phyloP scores from a whole-genome alignment of 1,140 invertebrate species.

The Popillia japonica region DNA sequence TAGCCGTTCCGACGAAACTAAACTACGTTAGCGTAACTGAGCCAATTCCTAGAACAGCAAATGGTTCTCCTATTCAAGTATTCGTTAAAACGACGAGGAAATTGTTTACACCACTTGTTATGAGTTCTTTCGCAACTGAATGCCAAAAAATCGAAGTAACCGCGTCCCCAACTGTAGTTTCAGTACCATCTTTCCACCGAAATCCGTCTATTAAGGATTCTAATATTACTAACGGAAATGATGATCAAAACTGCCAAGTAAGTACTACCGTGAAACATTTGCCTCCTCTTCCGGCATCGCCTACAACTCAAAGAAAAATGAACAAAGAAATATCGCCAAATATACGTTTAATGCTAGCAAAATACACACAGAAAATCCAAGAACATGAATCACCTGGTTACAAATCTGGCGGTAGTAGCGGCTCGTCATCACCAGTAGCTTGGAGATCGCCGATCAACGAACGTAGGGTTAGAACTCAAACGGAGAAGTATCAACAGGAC shows the following conservation, averaged over 20 bases:
- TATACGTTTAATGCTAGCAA: constrained; percentile 72
- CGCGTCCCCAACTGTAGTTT: background rate
- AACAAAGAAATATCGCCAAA: constrained; percentile 70
- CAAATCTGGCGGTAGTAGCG: constrained; percentile 64
- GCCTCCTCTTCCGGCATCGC: constrained; percentile 66
- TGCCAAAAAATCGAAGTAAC: constrained; percentile 18
- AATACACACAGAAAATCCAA: constrained; percentile 65
- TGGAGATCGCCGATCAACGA: constrained; percentile 69
- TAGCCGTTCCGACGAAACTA: background rate
- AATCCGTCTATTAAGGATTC: constrained; percentile 30
- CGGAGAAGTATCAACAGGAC: constrained; percentile 66
- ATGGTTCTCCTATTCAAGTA: constrained; percentile 61
- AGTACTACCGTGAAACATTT: background rate
- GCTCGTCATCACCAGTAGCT: constrained; percentile 66
- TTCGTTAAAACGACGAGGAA: constrained; percentile 81
- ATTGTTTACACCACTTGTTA: constrained; percentile 75
- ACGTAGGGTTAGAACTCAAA: constrained; percentile 65
- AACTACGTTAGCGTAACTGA: constrained; percentile 28
- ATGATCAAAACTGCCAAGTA: constrained; percentile 9
- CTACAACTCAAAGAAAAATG: constrained; percentile 61
- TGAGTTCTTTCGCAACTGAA: constrained; percentile 40
- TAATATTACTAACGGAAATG: background rate
- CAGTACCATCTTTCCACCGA: constrained; percentile 23
- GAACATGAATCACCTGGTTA: constrained; percentile 55
- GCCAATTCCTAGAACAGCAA: constrained; percentile 42